Base-by-base conservation (phyloP, 1,140 invertebrate species). In the Acromyrmex echinatior region DNA sequence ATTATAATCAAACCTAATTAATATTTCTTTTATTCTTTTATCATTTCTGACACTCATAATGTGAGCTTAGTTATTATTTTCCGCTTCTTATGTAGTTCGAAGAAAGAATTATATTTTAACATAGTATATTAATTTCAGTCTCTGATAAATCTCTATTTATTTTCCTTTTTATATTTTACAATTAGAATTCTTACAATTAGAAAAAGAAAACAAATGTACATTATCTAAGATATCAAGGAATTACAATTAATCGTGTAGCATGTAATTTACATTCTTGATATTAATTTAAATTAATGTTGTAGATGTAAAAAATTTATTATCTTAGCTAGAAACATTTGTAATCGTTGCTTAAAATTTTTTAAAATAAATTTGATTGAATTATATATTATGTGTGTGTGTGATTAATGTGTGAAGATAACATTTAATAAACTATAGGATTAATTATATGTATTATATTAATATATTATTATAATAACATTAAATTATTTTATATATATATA, bases 1-100 rank as follows among this genome's bases (percentile, higher is more conserved):
- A 35, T 16, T 31, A 31, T 63, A 65, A 1, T 10, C 18, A 35
- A 35, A 14, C 2, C 2, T 0, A 18, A 65, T 1, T 35, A 6
- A 31, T 65, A 65, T 4, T 10, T 60, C 7, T n/a, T 60, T 65
- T 65, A 65, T 35, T 35, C 18, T 65, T 18, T 31, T 31, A 65
- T 9, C 1, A 35, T 35, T 65, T 18, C 18, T 28, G 2, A 3
- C 3, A 10, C 0, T 18, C 16, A 9, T 73, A 28, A 53, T 53
- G 28, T 85, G 71, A 87, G 71, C 56, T 77, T 9, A 63, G 2
- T 66, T 66, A 66, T 73, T 39, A 65, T 45, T 70, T 65, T 58
- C 49, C 35, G 76, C 28, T 28, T 71, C 62, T 45, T 49, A 82
- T 71, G 76, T 89, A 3, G 31, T 70, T 89, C 66, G 65, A 71